Evolutionary conservation across 2,113 vertebrate species (phyloP), one percentile per base, ranked within the genome.

Genomic region (Lycaon pictus): DNA sequence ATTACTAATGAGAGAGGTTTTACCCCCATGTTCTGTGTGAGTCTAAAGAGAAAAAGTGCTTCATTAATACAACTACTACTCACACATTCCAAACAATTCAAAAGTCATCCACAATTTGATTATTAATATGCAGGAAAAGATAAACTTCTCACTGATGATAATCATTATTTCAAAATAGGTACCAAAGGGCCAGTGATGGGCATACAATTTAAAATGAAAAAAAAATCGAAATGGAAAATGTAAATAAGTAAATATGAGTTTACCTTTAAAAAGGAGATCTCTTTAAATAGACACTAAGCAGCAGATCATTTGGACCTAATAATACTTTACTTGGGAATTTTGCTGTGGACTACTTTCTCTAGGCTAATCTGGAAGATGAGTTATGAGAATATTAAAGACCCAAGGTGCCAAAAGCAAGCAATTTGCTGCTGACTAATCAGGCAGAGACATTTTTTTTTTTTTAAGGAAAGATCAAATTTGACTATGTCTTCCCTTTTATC

Each of bases 101-200:
- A 35, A 93, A 72, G 25, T 53, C 37, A 80, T 11, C 58, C 69
- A 76, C 8, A 11, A 51, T 27, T 83, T 95, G 58, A 35, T 10
- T 76, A 77, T 11, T 25, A 48, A 63, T 23, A 58, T 4, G 6
- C 80, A 95, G 32, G 37, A 94, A 65, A 92, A 90, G 27, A 56
- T 74, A 58, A 55, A 56, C 5, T 32, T 67, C 12, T 86, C 72
- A 53, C 2, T 72, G 37, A 88, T 76, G 35, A 74, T 22, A 67
- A 51, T 74, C 51, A 96, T 81, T 32, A 95, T 56, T 96, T 85
- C 51, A 95, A 89, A 79, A 72, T 15, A 48, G 37, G 53, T 55
- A 93, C 29, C 3, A 90, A 81, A 84, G 11, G 12, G 51, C 43
- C 65, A 60, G 85, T 12, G 11, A 67, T 22, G n/a, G 23, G 53